Evolutionary conservation across 1,140 invertebrate species (phyloP).

Genomic region (Mercenaria mercenaria): DNA sequence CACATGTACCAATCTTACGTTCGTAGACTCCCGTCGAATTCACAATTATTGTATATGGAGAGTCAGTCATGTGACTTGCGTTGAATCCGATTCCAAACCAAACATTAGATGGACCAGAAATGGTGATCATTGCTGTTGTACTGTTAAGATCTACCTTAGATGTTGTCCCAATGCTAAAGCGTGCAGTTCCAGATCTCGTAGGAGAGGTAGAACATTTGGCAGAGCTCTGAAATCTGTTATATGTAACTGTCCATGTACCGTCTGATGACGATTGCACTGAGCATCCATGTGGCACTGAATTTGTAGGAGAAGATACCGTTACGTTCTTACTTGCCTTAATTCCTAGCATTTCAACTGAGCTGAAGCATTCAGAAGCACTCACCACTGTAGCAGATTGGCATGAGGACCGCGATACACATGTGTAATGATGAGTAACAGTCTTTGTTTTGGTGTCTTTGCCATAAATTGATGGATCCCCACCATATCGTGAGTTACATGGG

Average conservation of each 20-base stretch:
- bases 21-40: constrained; percentile 65
- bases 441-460: constrained; percentile 60
- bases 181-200: constrained; percentile 12
- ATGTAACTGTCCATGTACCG: constrained; percentile 40
- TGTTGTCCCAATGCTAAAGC: constrained; percentile 21
- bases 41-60: constrained; percentile 65
- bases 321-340: constrained; percentile 49
- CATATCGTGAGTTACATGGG: constrained; percentile 66
- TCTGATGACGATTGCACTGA: constrained; percentile 10
- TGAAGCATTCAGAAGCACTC: constrained; percentile 38
- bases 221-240: constrained; percentile 51
- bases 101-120: constrained; percentile 51
- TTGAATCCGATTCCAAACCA: constrained; percentile 69
- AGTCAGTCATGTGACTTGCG: constrained; percentile 62
- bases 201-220: constrained; percentile 47
- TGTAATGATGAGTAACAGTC: constrained; percentile 42
- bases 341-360: constrained; percentile 32
- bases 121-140: constrained; percentile 41
- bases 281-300: constrained; percentile 45
- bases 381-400: neutral
- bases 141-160: neutral
- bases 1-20: constrained; percentile 66
- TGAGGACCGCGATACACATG: constrained; percentile 21
- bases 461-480: constrained; percentile 65
- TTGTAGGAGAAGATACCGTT: constrained; percentile 10